phyloP scores from a whole-genome alignment of 2,113 vertebrate genomes.

The Tragelaphus strepsiceros region DNA sequence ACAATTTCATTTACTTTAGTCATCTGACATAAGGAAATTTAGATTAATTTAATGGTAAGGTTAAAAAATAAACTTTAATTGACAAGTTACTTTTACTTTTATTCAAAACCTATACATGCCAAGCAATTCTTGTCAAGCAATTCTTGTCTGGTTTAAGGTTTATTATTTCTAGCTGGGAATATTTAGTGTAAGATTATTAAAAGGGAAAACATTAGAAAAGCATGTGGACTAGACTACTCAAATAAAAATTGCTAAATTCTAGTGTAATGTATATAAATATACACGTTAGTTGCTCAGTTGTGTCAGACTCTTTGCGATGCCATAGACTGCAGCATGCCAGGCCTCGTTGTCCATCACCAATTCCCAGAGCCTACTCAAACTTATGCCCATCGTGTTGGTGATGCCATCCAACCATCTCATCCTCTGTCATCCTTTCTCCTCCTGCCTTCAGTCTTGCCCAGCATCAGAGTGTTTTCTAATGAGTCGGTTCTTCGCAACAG shows the following conservation, averaged over 20 bases:
- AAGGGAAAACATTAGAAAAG: background rate
- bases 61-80: background rate
- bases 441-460: background rate
- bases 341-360: background rate
- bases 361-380: background rate
- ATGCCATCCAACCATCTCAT: background rate
- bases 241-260: background rate
- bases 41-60: background rate
- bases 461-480: background rate
- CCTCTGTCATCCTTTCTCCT: background rate
- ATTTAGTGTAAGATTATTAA: background rate
- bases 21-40: background rate
- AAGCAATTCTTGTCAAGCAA: background rate
- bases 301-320: background rate
- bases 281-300: background rate
- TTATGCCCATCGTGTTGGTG: fast-evolving
- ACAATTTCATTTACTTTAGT: background rate
- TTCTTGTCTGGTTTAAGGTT: background rate
- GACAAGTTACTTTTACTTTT: background rate
- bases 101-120: background rate
- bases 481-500: background rate
- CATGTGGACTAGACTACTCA: background rate
- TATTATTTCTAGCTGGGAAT: background rate
- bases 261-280: background rate
- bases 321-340: background rate